phyloP scores from a whole-genome alignment of 2,113 vertebrate species.

The Grammomys dolichurus region DNA sequence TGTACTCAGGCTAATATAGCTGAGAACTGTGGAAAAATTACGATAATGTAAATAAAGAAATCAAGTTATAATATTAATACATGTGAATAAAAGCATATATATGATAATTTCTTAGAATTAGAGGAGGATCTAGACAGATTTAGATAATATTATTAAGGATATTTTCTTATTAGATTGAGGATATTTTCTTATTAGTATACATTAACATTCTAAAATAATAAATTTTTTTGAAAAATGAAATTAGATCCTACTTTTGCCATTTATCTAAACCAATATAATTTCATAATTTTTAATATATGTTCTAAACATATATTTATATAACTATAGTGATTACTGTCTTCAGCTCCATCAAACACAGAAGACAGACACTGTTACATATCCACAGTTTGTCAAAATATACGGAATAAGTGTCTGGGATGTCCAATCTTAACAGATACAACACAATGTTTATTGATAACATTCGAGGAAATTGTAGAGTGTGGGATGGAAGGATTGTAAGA shows the following conservation, averaged over 20 bases:
- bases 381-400: background rate
- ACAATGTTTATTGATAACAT: background rate
- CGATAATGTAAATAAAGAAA: background rate
- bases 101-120: background rate
- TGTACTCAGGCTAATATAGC: background rate
- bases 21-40: background rate
- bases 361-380: background rate
- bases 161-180: background rate
- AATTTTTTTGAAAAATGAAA: background rate
- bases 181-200: background rate
- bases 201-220: slow-evolving; percentile 21
- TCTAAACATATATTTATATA: background rate
- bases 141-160: background rate
- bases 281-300: background rate
- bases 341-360: background rate
- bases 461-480: background rate
- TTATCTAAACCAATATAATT: background rate
- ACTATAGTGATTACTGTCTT: background rate
- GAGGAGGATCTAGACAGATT: background rate
- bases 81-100: background rate
- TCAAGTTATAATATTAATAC: slow-evolving; percentile 35
- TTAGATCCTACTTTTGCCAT: background rate
- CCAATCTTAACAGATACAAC: background rate
- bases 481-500: background rate
- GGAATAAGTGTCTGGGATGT: background rate